Conservation (phyloP, 2,113 vertebrate species). For the Megaleporinus macrocephalus region DNA sequence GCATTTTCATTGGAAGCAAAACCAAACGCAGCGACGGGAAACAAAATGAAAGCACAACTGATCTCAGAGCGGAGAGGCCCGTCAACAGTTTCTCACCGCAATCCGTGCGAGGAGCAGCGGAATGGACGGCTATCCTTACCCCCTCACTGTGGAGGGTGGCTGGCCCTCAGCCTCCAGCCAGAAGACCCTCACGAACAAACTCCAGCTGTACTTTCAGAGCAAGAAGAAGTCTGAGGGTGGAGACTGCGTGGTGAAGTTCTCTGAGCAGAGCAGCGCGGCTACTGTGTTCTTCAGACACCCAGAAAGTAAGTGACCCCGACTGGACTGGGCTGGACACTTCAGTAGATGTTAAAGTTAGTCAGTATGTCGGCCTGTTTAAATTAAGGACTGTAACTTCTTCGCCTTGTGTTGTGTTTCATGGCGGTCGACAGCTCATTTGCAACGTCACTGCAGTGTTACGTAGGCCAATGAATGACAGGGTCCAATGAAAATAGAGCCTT, state of each 20-base stretch:
- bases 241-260: conserved; percentile 74
- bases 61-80: background rate
- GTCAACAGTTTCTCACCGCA: background rate
- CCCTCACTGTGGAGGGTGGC: conserved; percentile 60
- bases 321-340: no score
- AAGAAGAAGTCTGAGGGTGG: conserved; percentile 79
- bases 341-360: no score
- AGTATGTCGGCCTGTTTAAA: no score
- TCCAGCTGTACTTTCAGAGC: conserved; percentile 84
- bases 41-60: background rate
- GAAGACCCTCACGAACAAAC: conserved; percentile 67
- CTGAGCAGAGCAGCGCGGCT: conserved; percentile 58
- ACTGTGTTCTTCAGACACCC: conserved; percentile 69
- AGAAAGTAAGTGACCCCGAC: conserved; percentile 64
- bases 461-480: no score
- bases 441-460: no score
- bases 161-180: conserved; percentile 50
- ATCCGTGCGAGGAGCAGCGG: background rate
- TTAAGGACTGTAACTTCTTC: no score
- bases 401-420: no score
- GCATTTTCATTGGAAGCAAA: no score
- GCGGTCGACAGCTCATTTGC: no score
- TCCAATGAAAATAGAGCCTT: no score
- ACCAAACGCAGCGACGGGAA: no score
- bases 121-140: conserved; percentile 55